Percentiles rank a stretch among this genome's conserved stretches.
Conservation (phyloP, 1,140 invertebrate species). For the Papilio polyxenes region DNA sequence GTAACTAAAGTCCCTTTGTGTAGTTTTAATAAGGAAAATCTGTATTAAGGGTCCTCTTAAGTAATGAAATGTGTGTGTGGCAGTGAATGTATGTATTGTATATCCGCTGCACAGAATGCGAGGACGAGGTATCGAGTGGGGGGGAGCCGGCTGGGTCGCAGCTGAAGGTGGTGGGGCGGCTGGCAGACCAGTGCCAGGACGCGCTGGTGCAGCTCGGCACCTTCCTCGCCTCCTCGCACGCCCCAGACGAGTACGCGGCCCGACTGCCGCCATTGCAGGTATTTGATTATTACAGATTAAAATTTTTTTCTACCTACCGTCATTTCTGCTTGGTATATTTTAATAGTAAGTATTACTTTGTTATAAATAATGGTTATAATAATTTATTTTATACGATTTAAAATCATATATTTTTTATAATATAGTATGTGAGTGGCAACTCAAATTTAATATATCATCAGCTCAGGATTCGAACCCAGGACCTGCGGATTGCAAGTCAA, state of each 20-base stretch:
- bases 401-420: too few species aligned
- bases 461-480: too few species aligned
- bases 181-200: conserved; percentile 97
- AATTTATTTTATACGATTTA: too few species aligned
- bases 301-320: background rate
- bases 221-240: conserved; percentile 95
- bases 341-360: too few species aligned
- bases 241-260: conserved; percentile 96
- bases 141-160: conserved; percentile 89
- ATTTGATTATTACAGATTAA: background rate
- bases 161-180: conserved; percentile 93
- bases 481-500: too few species aligned
- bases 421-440: too few species aligned
- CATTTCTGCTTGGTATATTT: background rate
- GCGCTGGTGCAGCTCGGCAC: conserved; percentile 98
- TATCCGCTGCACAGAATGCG: conserved; percentile 86
- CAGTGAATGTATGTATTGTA: background rate
- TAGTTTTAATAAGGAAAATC: too few species aligned
- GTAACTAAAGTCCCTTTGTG: too few species aligned
- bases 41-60: too few species aligned
- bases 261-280: conserved; percentile 91
- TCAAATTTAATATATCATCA: too few species aligned
- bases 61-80: too few species aligned
- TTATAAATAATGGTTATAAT: too few species aligned
- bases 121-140: conserved; percentile 80